Evolutionary conservation across 2,113 vertebrate species (phyloP).

Genomic region (Craseonycteris thonglongyai): DNA sequence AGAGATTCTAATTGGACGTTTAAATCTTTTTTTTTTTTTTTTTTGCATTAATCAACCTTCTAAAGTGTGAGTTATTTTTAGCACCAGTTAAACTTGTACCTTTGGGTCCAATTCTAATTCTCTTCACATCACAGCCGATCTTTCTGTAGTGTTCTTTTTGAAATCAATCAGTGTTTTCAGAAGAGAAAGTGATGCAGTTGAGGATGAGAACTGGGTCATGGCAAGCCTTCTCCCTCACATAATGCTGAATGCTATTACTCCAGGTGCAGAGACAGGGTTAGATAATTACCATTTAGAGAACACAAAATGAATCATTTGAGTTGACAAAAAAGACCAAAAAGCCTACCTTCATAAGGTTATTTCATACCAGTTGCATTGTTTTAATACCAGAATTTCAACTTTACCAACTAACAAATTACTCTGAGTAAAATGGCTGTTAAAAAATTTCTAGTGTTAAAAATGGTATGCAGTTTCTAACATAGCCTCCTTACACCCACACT

Average conservation of each 20-base stretch:
- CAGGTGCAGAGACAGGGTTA: slow-evolving; percentile 47
- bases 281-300: not conserved
- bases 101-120: slow-evolving; percentile 58
- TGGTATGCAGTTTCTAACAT: not conserved
- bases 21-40: too few relatives aligned
- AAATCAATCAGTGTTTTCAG: slow-evolving; percentile 68
- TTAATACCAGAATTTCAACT: not conserved
- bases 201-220: slow-evolving; percentile 60
- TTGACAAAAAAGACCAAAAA: not conserved
- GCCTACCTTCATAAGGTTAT: not conserved
- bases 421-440: not conserved
- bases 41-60: slow-evolving; percentile 52
- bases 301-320: slow-evolving; percentile 7
- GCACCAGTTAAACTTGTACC: slow-evolving; percentile 24
- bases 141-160: slow-evolving; percentile 21
- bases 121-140: slow-evolving; percentile 3
- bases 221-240: slow-evolving; percentile 21
- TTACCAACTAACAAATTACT: not conserved
- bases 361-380: not conserved
- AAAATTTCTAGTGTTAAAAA: not conserved
- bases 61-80: slow-evolving; percentile 53
- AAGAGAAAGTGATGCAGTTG: slow-evolving; percentile 7
- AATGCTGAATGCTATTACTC: slow-evolving; percentile 32
- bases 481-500: not conserved
- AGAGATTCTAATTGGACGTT: slow-evolving; percentile 31